A percentile compares a stretch with the other conserved stretches of the same genome.
Evolutionary conservation across 2,797 vertebrate genomes (phyloP).

Genomic region (Alectoris magna): DNA sequence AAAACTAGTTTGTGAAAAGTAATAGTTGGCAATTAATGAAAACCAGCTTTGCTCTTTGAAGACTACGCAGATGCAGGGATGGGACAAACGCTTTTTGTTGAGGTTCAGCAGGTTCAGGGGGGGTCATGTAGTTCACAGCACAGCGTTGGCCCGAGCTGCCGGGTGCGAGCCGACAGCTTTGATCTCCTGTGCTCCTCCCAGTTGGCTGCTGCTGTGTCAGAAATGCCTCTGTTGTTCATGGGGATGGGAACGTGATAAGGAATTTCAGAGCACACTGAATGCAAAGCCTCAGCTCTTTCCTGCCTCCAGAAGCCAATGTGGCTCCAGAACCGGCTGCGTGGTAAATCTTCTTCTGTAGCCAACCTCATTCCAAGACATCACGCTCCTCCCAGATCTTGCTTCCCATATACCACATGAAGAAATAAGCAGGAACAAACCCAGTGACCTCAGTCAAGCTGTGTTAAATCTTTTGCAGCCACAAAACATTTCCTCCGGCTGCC

Average conservation of each 20-base stretch:
- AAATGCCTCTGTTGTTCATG: slow-evolving; percentile 24
- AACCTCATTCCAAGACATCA: not conserved
- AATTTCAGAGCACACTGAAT: not conserved
- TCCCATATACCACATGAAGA: not conserved
- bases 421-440: not conserved
- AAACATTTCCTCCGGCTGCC: not conserved
- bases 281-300: not conserved
- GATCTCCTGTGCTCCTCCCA: slow-evolving; percentile 40
- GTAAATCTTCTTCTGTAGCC: not conserved
- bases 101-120: slow-evolving; percentile 7
- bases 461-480: not conserved
- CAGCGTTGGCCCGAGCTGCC: not conserved
- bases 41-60: slow-evolving; percentile 54
- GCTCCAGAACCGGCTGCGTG: not conserved
- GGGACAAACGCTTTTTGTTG: slow-evolving; percentile 41
- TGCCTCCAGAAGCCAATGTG: not conserved
- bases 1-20: slow-evolving; percentile 29
- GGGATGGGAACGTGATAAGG: not conserved
- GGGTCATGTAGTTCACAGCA: slow-evolving; percentile 59
- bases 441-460: not conserved
- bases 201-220: slow-evolving; percentile 43
- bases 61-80: slow-evolving; percentile 36
- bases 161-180: not conserved
- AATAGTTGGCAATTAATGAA: slow-evolving; percentile 44
- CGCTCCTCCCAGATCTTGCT: not conserved